Percentiles rank a stretch among this genome's conserved stretches.
These are phyloP conservation scores for Jaculus jaculus DNA, from an alignment of 2,113 vertebrate genomes.

Conservation along the genomic window DNA sequence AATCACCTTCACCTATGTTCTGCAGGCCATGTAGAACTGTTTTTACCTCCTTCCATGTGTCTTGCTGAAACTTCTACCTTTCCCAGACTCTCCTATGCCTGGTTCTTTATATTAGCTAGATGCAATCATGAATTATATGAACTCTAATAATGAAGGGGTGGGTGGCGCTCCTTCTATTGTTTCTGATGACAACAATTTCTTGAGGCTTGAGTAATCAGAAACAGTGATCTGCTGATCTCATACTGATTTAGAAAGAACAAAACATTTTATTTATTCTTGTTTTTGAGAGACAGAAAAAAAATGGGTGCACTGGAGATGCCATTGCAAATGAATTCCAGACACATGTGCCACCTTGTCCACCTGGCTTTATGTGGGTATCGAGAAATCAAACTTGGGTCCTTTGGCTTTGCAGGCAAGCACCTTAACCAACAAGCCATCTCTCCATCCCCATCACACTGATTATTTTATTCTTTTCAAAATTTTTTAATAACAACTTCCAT, in stretches of 20 bases:
- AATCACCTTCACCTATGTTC: background rate
- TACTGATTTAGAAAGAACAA: too few species aligned
- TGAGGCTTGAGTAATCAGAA: background rate
- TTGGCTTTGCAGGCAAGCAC: too few species aligned
- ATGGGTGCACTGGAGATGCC: too few species aligned
- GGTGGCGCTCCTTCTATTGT: background rate
- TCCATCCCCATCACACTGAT: background rate
- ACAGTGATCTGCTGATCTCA: background rate
- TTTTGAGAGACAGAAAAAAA: too few species aligned
- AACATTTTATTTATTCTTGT: too few species aligned
- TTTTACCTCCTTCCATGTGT: background rate
- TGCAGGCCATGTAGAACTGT: background rate
- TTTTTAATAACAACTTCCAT: too few species aligned
- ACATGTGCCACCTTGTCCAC: too few species aligned
- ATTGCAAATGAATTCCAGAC: too few species aligned
- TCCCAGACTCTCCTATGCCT: background rate
- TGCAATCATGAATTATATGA: background rate
- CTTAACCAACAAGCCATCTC: too few species aligned
- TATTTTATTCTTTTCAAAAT: too few species aligned
- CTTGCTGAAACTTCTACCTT: background rate
- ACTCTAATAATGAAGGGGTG: background rate
- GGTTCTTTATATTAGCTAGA: background rate
- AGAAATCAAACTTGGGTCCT: too few species aligned
- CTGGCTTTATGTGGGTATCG: too few species aligned
- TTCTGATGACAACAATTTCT: background rate